Evolutionary conservation across 2,113 vertebrate species (phyloP).

Genomic region (Psammodynastes pulverulentus): DNA sequence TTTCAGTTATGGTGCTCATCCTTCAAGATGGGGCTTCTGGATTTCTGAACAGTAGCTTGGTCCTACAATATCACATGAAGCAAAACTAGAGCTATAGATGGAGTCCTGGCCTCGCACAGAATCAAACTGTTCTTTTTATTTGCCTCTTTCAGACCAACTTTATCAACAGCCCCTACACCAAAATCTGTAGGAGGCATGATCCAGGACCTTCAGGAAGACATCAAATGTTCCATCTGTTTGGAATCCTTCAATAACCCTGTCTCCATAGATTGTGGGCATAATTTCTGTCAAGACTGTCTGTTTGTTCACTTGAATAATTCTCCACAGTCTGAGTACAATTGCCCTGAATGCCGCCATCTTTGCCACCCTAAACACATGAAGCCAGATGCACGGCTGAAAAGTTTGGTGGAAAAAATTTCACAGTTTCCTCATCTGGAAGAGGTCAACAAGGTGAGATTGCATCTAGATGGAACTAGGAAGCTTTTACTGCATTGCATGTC

Average conservation of each 20-base stretch:
- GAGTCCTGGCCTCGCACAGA: not conserved
- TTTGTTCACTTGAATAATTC: constrained; percentile 46
- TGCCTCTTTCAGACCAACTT: not conserved
- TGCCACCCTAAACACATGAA: constrained; percentile 44
- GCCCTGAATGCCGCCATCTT: constrained; percentile 60
- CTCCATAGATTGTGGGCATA: constrained; percentile 64
- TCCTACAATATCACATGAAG: not conserved
- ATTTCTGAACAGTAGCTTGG: not conserved
- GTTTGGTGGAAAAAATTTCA: constrained; percentile 59
- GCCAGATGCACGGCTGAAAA: constrained; percentile 50
- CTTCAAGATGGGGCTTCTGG: not conserved
- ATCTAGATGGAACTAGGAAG: not conserved
- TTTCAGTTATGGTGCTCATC: not conserved
- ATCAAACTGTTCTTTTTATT: not conserved
- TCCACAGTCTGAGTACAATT: constrained; percentile 36
- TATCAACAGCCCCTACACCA: not conserved
- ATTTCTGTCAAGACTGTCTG: constrained; percentile 64
- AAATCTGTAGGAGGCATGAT: not conserved
- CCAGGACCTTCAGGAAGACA: constrained; percentile 40
- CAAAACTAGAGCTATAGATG: not conserved
- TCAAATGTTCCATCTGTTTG: constrained; percentile 65
- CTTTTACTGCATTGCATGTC: not conserved
- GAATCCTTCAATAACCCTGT: constrained; percentile 60
- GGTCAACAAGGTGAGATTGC: not conserved
- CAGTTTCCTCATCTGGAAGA: constrained; percentile 24